Base-by-base conservation (phyloP, 2,797 vertebrate species). In the Brotula barbata region DNA sequence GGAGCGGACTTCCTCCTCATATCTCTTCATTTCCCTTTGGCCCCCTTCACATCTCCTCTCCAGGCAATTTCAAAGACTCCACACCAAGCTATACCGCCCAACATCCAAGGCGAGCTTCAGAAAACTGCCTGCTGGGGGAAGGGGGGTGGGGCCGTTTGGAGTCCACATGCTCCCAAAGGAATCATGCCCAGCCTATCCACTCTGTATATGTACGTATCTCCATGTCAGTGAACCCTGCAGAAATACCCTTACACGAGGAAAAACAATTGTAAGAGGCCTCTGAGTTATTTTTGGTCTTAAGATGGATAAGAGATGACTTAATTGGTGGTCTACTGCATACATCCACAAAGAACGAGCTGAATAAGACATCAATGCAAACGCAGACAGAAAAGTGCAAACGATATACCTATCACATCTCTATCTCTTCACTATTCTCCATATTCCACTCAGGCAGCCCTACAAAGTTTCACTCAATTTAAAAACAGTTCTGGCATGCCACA, bases 61-160 rank as follows among this genome's bases (percentile, higher is more conserved):
- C 53, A 63, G 45, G 37, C 49, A 49, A 60, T 72, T 71, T 69
- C 51, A 69, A 68, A 58, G 43, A 58, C 71, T 62, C 60, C 39
- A 59, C 42, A 20, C 51, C 44, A 39, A 11, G 12, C 66, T 34
- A 31, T 7, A 11, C 34, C 3, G 7, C 59, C 45, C 9, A 1
- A 21, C 60, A 64, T 65, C 60, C 67, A 51, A 37, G 41, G 45
- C 3, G 1, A 47, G 46, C 66, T 53, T 43, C 37, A 68, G 44
- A 67, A 71, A 70, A 53, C 46, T 5, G 21, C 46, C 2, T 2
- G 20, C 14, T 37, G 68, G 64, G 42, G 55, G 41, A 58, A 12
- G 16, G 8, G 34, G 46, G 33, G 40, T 1, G 22, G 8, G 22
- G 48, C 2, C 2, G 9, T 2, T 7, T 33, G 31, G 31, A 33